A percentile compares a stretch with the other conserved stretches of the same genome.
Conservation (phyloP, 2,113 vertebrate species). For the Varanus salvator region DNA sequence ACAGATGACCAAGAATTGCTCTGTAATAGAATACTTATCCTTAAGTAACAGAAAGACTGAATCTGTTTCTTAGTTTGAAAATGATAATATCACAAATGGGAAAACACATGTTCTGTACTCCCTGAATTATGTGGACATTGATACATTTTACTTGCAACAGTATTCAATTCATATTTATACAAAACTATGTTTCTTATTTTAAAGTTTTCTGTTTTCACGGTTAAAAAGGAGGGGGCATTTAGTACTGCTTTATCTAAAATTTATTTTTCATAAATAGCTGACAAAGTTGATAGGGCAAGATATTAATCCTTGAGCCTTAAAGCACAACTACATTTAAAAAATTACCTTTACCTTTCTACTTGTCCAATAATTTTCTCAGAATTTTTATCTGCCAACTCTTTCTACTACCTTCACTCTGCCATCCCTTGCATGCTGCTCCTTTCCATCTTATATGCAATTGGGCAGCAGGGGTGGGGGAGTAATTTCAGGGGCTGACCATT, state of each 20-base stretch:
- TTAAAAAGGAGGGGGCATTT: background rate
- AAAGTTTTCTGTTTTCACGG: background rate
- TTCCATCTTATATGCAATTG: background rate
- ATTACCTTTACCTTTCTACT: slow-evolving; percentile 23
- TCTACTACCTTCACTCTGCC: slow-evolving; percentile 54
- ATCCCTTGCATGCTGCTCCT: slow-evolving; percentile 43
- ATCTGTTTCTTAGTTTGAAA: background rate
- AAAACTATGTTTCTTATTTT: background rate
- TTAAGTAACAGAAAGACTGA: background rate
- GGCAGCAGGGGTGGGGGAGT: no score
- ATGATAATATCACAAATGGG: background rate
- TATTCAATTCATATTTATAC: background rate
- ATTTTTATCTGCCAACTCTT: slow-evolving; percentile 57
- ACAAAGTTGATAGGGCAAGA: background rate
- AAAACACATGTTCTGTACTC: background rate
- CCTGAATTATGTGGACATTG: background rate
- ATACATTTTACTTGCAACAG: background rate
- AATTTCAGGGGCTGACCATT: background rate
- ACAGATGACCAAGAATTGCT: background rate
- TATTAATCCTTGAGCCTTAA: slow-evolving; percentile 30
- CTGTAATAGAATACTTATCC: background rate
- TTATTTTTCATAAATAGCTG: background rate
- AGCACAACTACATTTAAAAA: slow-evolving; percentile 23
- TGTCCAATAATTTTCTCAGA: slow-evolving; percentile 51
- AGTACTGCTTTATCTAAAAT: background rate